Evolutionary conservation across 2,797 vertebrate species (phyloP), one percentile per base, ranked within the genome.

Genomic region (Falco rusticolus): DNA sequence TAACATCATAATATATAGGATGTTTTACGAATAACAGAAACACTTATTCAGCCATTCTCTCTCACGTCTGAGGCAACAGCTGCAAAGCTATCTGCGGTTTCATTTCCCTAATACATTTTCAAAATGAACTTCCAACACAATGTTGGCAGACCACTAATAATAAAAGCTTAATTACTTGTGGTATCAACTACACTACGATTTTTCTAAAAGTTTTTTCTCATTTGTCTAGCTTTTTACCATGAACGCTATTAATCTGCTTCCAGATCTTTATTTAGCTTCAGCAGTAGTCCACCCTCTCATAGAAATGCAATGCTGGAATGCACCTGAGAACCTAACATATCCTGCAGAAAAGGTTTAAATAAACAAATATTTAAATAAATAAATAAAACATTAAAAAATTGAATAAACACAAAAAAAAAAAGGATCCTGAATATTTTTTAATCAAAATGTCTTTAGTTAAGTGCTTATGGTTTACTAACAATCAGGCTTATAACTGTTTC

Each of bases 191-290:
- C 33, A 41, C 47, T 43, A 16, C 43, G 68, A 34, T 76, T 88
- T 90, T 90, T 84, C 74, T 72, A 86, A 92, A 89, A 54, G 0
- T 43, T 84, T 90, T 89, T 80, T 65, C 54, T 69, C 51, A 88
- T 65, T 84, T 66, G 29, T 69, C 43, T 59, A 87, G 59, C 19
- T 92, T 93, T 91, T 89, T 69, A 41, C 14, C 3, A 43, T 37
- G 17, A 85, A 31, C 37, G 47, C 25, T 87, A 53, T 61, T 80
- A 79, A 84, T 70, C 43, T 48, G 7, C 37, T 68, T 85, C 63
- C 82, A 89, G 56, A 82, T 89, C 54, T 83, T 96, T 25, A 71
- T 89, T 82, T 68, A 80, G n/a, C 51, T 92, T 91, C 71, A 85
- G 45, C 31, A 80, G 15, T 34, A 47, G 56, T 59, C 59, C 22